These are phyloP conservation scores for Polypedilum pembai DNA, from an alignment of 1,140 invertebrate genomes.

Conservation along the genomic window DNA sequence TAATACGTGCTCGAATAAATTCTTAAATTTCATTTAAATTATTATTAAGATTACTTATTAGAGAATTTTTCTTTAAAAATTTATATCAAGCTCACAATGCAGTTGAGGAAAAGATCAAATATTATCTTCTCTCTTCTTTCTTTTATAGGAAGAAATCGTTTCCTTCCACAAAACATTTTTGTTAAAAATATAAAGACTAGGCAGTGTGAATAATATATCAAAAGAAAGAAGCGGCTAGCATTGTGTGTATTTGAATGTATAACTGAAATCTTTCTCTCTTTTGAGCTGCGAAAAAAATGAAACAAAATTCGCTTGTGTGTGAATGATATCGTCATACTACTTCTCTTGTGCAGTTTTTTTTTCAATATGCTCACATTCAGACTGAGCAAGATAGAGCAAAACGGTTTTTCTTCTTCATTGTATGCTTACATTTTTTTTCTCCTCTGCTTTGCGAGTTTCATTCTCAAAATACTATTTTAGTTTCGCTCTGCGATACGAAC, in stretches of 20 bases:
- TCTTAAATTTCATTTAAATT: too few relatives aligned
- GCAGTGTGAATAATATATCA: too few relatives aligned
- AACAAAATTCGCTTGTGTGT: neutral
- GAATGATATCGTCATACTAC: neutral
- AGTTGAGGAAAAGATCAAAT: too few relatives aligned
- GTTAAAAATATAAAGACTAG: too few relatives aligned
- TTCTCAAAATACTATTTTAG: conserved; percentile 25
- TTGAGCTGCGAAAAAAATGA: neutral
- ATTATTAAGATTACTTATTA: too few relatives aligned
- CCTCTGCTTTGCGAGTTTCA: neutral
- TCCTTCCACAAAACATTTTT: too few relatives aligned
- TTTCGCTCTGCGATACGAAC: neutral
- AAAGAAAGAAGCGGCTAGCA: too few relatives aligned
- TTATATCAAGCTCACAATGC: too few relatives aligned
- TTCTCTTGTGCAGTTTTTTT: conserved; percentile 25
- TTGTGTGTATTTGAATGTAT: neutral
- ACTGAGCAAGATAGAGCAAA: neutral
- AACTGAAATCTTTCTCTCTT: neutral
- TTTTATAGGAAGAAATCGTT: too few relatives aligned
- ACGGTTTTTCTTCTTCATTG: conserved; percentile 7
- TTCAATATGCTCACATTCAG: neutral
- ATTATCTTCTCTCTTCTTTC: too few relatives aligned
- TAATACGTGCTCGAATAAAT: too few relatives aligned
- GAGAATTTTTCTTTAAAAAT: too few relatives aligned
- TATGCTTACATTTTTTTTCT: conserved; percentile 8